A percentile compares a stretch with the other conserved stretches of the same genome.
Evolutionary conservation across 2,113 vertebrate genomes (phyloP).

Genomic region (Vulpes vulpes): DNA sequence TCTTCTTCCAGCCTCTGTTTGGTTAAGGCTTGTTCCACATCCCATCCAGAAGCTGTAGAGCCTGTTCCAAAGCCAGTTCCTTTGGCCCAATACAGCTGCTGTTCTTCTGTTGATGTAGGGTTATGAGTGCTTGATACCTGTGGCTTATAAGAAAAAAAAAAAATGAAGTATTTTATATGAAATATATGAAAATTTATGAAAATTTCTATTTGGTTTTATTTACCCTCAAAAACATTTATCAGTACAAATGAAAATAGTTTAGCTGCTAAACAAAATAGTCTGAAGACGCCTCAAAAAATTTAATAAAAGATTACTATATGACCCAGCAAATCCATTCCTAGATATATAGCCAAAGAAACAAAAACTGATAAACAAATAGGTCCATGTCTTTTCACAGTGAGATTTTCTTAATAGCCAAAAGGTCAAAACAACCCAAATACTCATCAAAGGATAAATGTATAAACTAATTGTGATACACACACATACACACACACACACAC

Average conservation of each 20-base stretch:
- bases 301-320: background rate
- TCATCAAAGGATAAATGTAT: background rate
- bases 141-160: constrained; percentile 86
- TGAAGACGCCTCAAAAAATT: background rate
- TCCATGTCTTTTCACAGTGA: background rate
- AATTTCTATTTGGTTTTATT: background rate
- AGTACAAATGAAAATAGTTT: background rate
- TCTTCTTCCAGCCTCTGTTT: constrained; percentile 99
- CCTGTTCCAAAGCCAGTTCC: constrained; percentile 99
- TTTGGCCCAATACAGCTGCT: constrained; percentile 99
- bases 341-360: background rate
- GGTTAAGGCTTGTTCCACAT: constrained; percentile 98
- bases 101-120: constrained; percentile 94
- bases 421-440: background rate
- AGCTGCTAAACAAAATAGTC: background rate
- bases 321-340: background rate
- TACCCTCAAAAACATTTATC: background rate
- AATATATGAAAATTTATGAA: background rate
- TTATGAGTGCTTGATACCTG: constrained; percentile 95
- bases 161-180: no score
- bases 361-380: background rate
- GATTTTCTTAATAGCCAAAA: background rate
- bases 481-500: background rate
- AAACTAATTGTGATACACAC: background rate
- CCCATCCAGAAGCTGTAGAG: constrained; percentile 99